These are phyloP conservation scores for Heliconius aoede DNA, from an alignment of 2,888 invertebrate genomes.

Conservation along the genomic window DNA sequence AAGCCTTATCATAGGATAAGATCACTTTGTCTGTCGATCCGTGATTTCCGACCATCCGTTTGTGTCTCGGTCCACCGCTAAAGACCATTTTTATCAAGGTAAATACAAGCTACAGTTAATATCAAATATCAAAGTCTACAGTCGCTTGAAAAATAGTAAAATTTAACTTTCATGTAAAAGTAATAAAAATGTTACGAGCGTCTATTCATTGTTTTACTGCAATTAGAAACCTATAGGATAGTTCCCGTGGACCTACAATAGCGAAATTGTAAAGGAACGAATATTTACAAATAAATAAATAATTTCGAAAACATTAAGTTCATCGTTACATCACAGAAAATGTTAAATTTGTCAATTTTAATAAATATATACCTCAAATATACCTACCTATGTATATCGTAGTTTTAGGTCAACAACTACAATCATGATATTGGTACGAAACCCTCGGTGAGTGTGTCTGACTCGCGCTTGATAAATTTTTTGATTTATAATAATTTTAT, in stretches of 20 bases:
- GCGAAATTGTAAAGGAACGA: too few species aligned
- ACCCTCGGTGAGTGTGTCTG: not conserved
- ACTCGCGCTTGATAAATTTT: not conserved
- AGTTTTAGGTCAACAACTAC: too few species aligned
- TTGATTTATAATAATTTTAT: conserved; percentile 15
- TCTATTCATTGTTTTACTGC: not conserved
- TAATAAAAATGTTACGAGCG: not conserved
- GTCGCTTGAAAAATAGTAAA: too few species aligned
- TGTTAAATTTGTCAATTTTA: not conserved
- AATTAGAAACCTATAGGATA: not conserved
- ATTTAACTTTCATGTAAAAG: too few species aligned
- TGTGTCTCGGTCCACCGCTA: too few species aligned
- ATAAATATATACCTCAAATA: not conserved
- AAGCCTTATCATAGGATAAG: too few species aligned
- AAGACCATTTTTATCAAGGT: not conserved
- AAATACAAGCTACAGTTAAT: too few species aligned
- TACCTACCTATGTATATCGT: too few species aligned
- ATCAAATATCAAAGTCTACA: too few species aligned
- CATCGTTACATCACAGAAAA: not conserved
- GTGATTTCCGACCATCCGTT: too few species aligned
- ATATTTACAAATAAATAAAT: not conserved
- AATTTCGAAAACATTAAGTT: not conserved
- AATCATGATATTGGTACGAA: not conserved
- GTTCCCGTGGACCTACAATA: too few species aligned
- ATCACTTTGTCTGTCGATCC: too few species aligned